Evolutionary conservation across 2,113 vertebrate species (phyloP), one percentile per base, ranked within the genome.

Genomic region (Notothenia coriiceps): DNA sequence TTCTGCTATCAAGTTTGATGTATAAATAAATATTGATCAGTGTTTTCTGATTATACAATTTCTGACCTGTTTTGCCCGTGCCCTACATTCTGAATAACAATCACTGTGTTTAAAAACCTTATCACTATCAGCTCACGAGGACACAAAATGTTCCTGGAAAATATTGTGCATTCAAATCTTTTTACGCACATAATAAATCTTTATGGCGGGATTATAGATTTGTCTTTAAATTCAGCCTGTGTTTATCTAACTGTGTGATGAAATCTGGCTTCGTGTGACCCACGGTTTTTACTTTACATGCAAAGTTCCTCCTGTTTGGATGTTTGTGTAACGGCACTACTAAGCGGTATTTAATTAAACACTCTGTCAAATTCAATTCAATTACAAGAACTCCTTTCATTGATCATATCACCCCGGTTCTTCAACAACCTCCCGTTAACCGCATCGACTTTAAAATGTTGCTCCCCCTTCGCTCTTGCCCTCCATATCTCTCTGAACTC

Each of bases 181-280:
- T 11, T 66, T 7, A 43, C 51, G 5, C n/a, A 63, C 18, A 54
- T 25, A 15, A 60, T 66, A 33, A 52, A 76, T 61, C 44, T 85
- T 86, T 65, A 82, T 80, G 64, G 57, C 40, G 22, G 8, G 3
- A 22, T 80, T 78, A 71, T 47, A 1, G 52, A 80, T 78, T 65
- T 22, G 40, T 50, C 15, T 59, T 35, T 6, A 73, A 18, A 51
- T 33, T 17, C 40, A 10, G 40, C 4, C 35, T 52, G 29, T 54
- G 22, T 52, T 22, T 22, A 14, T 12, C 12, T 17, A 47, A 67
- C 22, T 63, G 5, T 18, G 10, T 22, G 22, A 13, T 6, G 44
- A 33, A 33, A 57, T 17, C 4, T 43, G 47, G 2, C 14, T 5
- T 70, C 49, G 54, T 35, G 40, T 80, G 80, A 62, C 47, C 11